Base-by-base conservation (phyloP, 2,797 vertebrate genomes). In the Setipinna tenuifilis region DNA sequence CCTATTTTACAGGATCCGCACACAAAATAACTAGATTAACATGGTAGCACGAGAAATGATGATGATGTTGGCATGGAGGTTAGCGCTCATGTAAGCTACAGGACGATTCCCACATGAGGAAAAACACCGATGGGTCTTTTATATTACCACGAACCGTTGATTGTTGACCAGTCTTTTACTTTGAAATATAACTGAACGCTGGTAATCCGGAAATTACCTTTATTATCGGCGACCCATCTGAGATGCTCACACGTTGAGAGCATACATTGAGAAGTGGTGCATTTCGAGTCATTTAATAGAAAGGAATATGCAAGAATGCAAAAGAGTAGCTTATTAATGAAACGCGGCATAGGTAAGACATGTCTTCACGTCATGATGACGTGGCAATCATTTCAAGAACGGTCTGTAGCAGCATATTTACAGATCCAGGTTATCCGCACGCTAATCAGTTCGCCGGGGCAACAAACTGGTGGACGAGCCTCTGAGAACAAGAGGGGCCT, bases 401-500 rank as follows among this genome's bases (percentile, higher is more conserved):
- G 16, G 68, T n/a, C 68, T 35, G 28, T 35, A 35, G 28, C 68
- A 35, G 16, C 68, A 31, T n/a, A n/a, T n/a, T 35, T 35, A 71
- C 68, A 71, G 16, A 17, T 31, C 31, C 71, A 78, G 35, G 31
- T 44, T 44, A 35, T 21, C 19, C 71, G 35, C 16, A 19, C 35
- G 5, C 71, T 44, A 35, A 21, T 21, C 16, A 78, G 71, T 10
- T 4, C 71, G 4, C 14, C 41, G 1, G 35, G 71, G 16, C 35
- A 78, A 44, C 31, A 78, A n/a, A 78, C 6, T 31, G 19, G 86
- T 2, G 86, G 25, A n/a, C 1, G 85, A 0, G 88, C 85, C 2
- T 2, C 86, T 3, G 85, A 23, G 0, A 83, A 89, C n/a, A 92
- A 90, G 10, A 85, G 87, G 3, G 88, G 83, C 3, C 84, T 92